Percentiles rank a stretch among this genome's conserved stretches.
These are phyloP conservation scores for Sylvilagus bachmani DNA, from an alignment of 2,113 vertebrate genomes.

Conservation along the genomic window DNA sequence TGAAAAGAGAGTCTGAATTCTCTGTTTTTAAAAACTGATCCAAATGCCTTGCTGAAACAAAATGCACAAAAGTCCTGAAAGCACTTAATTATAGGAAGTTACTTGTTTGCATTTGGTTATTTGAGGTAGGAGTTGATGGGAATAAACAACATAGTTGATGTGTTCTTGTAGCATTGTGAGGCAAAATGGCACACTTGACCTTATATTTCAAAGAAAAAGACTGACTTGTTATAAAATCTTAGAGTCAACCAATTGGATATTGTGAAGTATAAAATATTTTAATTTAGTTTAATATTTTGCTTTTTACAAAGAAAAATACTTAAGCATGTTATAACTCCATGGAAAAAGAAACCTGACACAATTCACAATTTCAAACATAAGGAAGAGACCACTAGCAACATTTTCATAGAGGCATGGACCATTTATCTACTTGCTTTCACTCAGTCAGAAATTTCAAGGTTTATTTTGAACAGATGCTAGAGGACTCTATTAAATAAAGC, in stretches of 20 bases:
- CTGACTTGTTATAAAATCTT: neutral
- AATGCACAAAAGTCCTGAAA: neutral
- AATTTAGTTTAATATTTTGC: conserved; percentile 43
- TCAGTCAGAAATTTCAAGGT: conserved; percentile 35
- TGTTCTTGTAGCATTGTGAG: neutral
- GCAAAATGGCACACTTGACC: neutral
- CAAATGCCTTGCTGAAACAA: neutral
- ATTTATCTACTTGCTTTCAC: conserved; percentile 14
- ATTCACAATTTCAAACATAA: conserved; percentile 39
- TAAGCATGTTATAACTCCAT: neutral
- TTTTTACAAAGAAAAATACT: conserved; percentile 34
- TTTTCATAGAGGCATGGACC: neutral
- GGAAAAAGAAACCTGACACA: conserved; percentile 8
- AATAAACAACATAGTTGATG: neutral
- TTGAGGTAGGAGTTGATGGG: neutral
- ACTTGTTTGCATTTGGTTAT: neutral
- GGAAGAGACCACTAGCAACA: neutral
- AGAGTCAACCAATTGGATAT: conserved; percentile 33
- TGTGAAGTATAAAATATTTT: conserved; percentile 16
- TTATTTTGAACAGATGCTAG: conserved; percentile 60
- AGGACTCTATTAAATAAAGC: conserved; percentile 50
- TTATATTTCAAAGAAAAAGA: conserved; percentile 39
- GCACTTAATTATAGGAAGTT: neutral
- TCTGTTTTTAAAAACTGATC: neutral
- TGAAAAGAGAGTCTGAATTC: neutral